Evolutionary conservation across 2,113 vertebrate genomes (phyloP).

Genomic region (Prionailurus bengalensis): DNA sequence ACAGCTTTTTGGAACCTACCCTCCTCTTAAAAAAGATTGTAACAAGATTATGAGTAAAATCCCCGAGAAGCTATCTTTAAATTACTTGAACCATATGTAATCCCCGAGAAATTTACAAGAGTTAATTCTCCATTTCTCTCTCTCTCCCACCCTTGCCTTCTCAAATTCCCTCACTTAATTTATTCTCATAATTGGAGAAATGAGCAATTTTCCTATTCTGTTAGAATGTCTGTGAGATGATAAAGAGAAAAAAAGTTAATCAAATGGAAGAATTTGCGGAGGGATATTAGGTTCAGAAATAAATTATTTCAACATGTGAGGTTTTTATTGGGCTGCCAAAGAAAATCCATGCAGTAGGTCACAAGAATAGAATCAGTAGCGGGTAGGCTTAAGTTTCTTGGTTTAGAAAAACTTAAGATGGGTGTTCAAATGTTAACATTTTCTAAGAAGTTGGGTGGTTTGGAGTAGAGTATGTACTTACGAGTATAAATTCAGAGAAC

Average conservation of each 20-base stretch:
- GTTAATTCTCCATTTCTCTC: constrained; percentile 14
- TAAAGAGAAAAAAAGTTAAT: constrained; percentile 81
- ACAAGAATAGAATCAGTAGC: constrained; percentile 72
- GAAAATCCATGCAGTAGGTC: constrained; percentile 81
- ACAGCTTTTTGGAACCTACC: background rate
- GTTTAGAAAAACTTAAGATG: constrained; percentile 52
- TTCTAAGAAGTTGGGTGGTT: constrained; percentile 60
- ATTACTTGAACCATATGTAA: constrained; percentile 28
- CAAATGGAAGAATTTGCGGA: constrained; percentile 77
- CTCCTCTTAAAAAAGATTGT: constrained; percentile 56
- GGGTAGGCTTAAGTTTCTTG: constrained; percentile 75
- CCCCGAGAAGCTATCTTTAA: constrained; percentile 25
- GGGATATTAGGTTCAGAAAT: constrained; percentile 75
- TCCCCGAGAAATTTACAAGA: constrained; percentile 13
- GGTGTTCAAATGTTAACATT: constrained; percentile 47
- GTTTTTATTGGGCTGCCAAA: constrained; percentile 80
- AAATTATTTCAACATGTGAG: constrained; percentile 82
- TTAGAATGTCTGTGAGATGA: constrained; percentile 79
- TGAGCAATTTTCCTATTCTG: constrained; percentile 73
- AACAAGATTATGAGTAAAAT: constrained; percentile 51
- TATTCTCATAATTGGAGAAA: constrained; percentile 76
- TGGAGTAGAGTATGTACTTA: constrained; percentile 57
- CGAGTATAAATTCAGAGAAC: constrained; percentile 46
- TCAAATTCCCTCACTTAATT: constrained; percentile 71
- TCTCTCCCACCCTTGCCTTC: background rate